Evolutionary conservation across 1,140 invertebrate species (phyloP).

Genomic region (Metopolophium dirhodum): DNA sequence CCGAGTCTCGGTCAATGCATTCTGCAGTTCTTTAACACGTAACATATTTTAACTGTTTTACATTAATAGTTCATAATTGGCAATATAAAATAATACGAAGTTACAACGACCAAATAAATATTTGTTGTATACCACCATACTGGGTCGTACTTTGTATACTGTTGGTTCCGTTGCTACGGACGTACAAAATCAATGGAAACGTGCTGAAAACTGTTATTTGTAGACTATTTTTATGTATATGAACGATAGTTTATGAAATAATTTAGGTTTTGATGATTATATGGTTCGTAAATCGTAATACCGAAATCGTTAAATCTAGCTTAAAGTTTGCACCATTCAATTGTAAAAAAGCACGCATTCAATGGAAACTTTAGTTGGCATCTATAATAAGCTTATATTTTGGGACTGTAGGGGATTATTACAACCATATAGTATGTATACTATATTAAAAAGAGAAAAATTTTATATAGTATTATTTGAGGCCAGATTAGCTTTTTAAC

Average conservation of each 20-base stretch:
- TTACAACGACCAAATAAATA: background rate
- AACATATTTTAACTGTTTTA: background rate
- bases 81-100: background rate
- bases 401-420: background rate
- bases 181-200: background rate
- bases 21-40: background rate
- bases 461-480: too few relatives aligned
- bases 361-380: background rate
- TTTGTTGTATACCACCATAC: background rate
- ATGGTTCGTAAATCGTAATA: background rate
- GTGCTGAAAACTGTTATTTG: background rate
- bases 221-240: background rate
- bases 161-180: constrained; percentile 26
- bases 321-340: background rate
- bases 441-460: too few relatives aligned
- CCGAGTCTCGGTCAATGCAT: background rate
- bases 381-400: background rate
- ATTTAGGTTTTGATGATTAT: background rate
- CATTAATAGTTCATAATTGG: background rate
- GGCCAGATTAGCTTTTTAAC: too few relatives aligned
- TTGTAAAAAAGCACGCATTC: background rate
- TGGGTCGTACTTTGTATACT: background rate
- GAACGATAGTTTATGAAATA: background rate
- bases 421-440: too few relatives aligned
- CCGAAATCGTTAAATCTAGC: background rate